phyloP scores from a whole-genome alignment of 2,113 vertebrate species.

The Hippocampus guttulatus region DNA sequence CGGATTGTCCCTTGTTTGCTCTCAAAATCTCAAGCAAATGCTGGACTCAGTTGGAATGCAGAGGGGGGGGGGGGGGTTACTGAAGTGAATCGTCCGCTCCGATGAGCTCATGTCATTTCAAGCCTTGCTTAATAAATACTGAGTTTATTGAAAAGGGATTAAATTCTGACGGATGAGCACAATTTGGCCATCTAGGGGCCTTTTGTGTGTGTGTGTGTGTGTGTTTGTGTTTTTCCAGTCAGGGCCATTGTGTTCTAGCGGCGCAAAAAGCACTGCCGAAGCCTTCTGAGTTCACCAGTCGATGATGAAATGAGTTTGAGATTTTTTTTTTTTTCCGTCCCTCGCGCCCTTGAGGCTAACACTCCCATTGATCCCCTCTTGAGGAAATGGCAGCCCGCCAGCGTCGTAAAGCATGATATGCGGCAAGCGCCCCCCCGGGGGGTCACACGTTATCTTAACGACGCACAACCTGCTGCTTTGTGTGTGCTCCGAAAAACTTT shows the following conservation, averaged over 20 bases:
- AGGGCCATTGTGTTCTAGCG: neutral
- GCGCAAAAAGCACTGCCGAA: neutral
- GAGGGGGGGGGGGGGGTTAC: neutral
- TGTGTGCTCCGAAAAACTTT: neutral
- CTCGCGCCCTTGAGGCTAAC: neutral
- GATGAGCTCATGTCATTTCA: neutral
- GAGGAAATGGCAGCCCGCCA: neutral
- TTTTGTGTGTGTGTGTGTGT: neutral
- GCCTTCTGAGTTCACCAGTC: neutral
- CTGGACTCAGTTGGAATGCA: neutral
- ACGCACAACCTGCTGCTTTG: neutral
- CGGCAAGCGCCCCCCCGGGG: neutral
- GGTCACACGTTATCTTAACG: constrained; percentile 3
- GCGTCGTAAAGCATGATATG: constrained; percentile 7
- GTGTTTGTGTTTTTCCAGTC: neutral
- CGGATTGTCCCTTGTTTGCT: neutral
- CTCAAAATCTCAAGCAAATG: neutral
- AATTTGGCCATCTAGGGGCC: neutral
- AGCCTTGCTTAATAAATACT: constrained; percentile 1
- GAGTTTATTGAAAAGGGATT: neutral
- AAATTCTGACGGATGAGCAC: neutral
- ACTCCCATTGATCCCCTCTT: constrained; percentile 5
- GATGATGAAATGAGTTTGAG: constrained; percentile 2
- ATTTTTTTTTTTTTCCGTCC: neutral
- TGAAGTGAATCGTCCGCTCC: neutral